Evolutionary conservation across 2,113 vertebrate species (phyloP).

Genomic region (Elephas maximus): DNA sequence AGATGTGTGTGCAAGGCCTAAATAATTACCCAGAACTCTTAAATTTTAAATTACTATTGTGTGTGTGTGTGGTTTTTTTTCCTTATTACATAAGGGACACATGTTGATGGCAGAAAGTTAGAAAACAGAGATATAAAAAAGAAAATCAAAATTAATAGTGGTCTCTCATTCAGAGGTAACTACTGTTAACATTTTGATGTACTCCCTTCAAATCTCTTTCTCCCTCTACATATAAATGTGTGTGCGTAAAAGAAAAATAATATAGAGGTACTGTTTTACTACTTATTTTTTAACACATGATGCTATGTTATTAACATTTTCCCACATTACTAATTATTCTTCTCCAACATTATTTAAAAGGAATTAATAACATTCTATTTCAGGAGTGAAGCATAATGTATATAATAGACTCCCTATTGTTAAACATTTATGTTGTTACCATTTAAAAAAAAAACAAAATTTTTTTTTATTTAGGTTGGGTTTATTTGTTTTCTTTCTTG

Average conservation of each 20-base stretch:
- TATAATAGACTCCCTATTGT: not conserved
- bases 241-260: not conserved
- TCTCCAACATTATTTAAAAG: not conserved
- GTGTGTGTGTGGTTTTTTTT: not conserved
- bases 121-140: slow-evolving; percentile 28
- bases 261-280: not conserved
- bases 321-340: not conserved
- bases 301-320: not conserved
- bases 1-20: not conserved
- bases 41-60: slow-evolving; percentile 47
- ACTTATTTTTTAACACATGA: slow-evolving; percentile 2
- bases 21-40: slow-evolving; percentile 36
- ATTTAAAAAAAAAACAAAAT: too few relatives aligned
- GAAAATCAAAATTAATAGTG: slow-evolving; percentile 42
- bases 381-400: not conserved
- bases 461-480: not conserved
- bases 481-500: not conserved
- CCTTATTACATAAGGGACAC: not conserved
- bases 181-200: not conserved
- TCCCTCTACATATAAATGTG: not conserved
- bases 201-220: not conserved
- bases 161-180: slow-evolving; percentile 6
- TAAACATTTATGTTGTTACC: slow-evolving; percentile 7
- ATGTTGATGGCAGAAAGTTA: not conserved
- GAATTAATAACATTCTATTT: not conserved